Evolutionary conservation across 2,113 vertebrate species (phyloP).

Genomic region (Blennius ocellaris): DNA sequence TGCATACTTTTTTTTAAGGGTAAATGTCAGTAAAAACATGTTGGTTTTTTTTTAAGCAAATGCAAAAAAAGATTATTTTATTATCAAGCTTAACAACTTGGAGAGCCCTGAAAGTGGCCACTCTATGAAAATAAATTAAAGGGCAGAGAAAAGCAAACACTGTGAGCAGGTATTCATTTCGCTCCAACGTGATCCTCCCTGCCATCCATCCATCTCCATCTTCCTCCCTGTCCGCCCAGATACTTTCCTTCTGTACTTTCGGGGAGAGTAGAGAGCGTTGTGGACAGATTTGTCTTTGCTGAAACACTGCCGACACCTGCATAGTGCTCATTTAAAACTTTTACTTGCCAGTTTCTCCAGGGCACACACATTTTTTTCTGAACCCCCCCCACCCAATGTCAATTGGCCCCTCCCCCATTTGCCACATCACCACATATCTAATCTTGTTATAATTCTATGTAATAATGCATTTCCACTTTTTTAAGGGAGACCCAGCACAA

Average conservation of each 20-base stretch:
- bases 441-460: not conserved
- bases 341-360: conserved; percentile 39
- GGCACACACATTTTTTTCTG: conserved; percentile 26
- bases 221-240: conserved; percentile 49
- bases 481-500: not conserved
- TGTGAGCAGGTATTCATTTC: conserved; percentile 5
- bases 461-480: conserved; percentile 13
- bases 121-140: no score
- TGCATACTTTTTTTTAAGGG: not conserved
- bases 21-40: not conserved
- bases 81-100: no score
- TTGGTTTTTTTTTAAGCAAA: not conserved
- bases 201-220: conserved; percentile 57
- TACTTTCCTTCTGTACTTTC: conserved; percentile 26
- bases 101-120: not conserved
- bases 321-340: conserved; percentile 44
- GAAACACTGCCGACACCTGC: conserved; percentile 54
- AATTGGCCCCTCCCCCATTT: not conserved
- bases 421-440: not conserved
- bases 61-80: no score
- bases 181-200: conserved; percentile 14
- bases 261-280: conserved; percentile 43
- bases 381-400: not conserved
- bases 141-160: not conserved
- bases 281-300: conserved; percentile 58